Evolutionary conservation across 2,888 invertebrate genomes (phyloP), one percentile per base, ranked within the genome.

Genomic region (Drosophila algonquin): DNA sequence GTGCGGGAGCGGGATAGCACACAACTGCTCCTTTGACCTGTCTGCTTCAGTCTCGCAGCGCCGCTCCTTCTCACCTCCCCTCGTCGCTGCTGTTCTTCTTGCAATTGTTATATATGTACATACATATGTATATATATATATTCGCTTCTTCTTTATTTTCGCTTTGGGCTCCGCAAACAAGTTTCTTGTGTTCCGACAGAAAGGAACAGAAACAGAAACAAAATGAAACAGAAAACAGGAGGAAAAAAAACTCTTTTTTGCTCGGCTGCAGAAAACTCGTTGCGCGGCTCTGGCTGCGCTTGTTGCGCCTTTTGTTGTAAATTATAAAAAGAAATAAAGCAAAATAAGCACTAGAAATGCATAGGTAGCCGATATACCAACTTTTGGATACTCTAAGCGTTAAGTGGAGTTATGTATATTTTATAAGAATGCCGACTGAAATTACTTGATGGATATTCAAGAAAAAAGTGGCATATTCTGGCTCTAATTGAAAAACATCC

Each of bases 21-120:
- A 61, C 61, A 75, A 68, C 77, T 80, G 79, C 73, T 83, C 89
- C 89, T 83, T 84, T 84, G 89, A 86, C 89, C 84, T 80, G 89
- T 80, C 89, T 88, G 45, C 72, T 59, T 57, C 71, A 62, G 64
- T 59, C 58, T 46, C 35, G 44, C 59, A 21, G 46, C 53, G 24
- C 12, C 14, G 35, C 10, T 18, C 44, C 52, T 46, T 35, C n/a
- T 40, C 18, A 18, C 0, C 48, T 1, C 48, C 32, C 1, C 30
- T 24, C 51, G 12, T 50, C 48, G 47, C 45, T 58, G 65, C 67
- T 62, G 47, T 60, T 68, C 69, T 60, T 75, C 68, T 54, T 76
- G 62, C 63, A 56, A 67, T 73, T 73, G 75, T 73, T 73, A 54
- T 40, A 55, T 24, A 24, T 5, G 5, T 24, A 24, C 24, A 24